Conservation (phyloP, 2,113 vertebrate genomes). For the Anhinga anhinga region DNA sequence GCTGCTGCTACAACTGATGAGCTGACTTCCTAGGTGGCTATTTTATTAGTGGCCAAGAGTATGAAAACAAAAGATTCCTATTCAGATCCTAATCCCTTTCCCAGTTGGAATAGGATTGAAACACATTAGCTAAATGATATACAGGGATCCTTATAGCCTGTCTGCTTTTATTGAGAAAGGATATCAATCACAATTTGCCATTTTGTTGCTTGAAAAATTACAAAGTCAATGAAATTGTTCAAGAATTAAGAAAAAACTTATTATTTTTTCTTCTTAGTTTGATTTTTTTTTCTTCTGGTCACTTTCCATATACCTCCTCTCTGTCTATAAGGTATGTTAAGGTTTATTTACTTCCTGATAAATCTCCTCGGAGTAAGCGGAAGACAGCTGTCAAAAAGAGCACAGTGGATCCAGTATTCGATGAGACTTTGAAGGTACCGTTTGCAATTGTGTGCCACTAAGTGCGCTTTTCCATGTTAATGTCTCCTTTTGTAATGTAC, state of each 20-base stretch:
- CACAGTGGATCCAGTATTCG: constrained; percentile 82
- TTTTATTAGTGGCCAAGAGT: background rate
- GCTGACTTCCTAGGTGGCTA: background rate
- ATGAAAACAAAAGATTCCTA: background rate
- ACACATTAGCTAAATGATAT: background rate
- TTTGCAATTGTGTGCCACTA: background rate
- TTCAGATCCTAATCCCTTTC: background rate
- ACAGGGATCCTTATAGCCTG: background rate
- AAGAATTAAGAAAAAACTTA: background rate
- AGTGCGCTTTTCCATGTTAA: background rate
- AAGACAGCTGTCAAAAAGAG: constrained; percentile 86
- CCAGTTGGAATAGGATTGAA: background rate
- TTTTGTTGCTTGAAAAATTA: background rate
- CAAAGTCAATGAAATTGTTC: background rate
- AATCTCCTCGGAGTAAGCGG: constrained; percentile 77
- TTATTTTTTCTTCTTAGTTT: background rate
- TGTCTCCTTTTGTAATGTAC: background rate
- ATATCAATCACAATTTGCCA: background rate
- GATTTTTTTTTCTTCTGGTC: background rate
- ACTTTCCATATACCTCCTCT: background rate
- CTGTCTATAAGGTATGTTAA: constrained; percentile 83
- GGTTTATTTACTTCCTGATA: constrained; percentile 84
- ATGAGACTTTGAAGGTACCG: constrained; percentile 86
- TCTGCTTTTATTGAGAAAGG: background rate
- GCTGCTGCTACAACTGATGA: background rate